These are phyloP conservation scores for Rhea americana DNA, from an alignment of 2,113 vertebrate genomes.

Conservation along the genomic window DNA sequence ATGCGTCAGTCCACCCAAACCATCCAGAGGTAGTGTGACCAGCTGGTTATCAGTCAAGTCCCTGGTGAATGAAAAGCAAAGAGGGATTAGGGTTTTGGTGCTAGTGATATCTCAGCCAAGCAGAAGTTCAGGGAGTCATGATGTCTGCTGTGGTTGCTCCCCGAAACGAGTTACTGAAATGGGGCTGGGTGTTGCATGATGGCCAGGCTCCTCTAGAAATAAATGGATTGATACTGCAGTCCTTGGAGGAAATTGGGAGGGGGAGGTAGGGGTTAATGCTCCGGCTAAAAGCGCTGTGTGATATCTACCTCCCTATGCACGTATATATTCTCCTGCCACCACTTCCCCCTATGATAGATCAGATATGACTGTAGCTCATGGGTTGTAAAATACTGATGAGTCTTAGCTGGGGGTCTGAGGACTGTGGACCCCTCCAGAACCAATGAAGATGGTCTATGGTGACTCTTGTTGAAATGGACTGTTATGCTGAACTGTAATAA, in stretches of 20 bases:
- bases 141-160: not conserved
- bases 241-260: not conserved
- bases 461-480: not conserved
- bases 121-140: not conserved
- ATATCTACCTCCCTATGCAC: not conserved
- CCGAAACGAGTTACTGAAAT: not conserved
- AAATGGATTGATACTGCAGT: not conserved
- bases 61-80: conserved; percentile 70
- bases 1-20: conserved; percentile 86
- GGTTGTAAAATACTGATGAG: not conserved
- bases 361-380: not conserved
- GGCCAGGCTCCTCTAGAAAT: not conserved
- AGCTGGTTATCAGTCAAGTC: conserved; percentile 89
- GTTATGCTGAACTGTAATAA: not conserved
- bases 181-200: not conserved
- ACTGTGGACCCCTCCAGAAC: not conserved
- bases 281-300: not conserved
- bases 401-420: not conserved
- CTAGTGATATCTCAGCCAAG: not conserved
- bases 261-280: not conserved
- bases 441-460: not conserved
- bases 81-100: not conserved
- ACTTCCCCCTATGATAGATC: not conserved
- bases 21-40: conserved; percentile 82
- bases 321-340: not conserved